A percentile compares a stretch with the other conserved stretches of the same genome.
phyloP scores from a whole-genome alignment of 53 echinoderm and acorn worm species.

The Mesocentrotus franciscanus region DNA sequence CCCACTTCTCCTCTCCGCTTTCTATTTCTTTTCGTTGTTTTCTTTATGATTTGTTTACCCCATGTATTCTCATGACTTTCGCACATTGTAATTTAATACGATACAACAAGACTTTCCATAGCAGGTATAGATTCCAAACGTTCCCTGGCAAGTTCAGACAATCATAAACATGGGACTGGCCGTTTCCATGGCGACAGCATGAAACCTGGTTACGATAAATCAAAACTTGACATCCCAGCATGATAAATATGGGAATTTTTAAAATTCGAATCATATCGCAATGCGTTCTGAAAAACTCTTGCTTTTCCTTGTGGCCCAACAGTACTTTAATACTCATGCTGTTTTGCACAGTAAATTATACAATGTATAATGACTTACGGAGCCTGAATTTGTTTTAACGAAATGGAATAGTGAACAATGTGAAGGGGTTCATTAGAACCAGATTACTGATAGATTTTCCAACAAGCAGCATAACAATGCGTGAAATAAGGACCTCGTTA shows the following conservation, averaged over 20 bases:
- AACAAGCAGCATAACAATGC: too few relatives aligned
- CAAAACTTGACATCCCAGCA: slow-evolving; percentile 7
- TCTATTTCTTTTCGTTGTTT: neutral
- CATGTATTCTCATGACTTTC: neutral
- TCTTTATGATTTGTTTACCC: neutral
- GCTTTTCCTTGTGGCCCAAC: too few relatives aligned
- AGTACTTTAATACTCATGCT: too few relatives aligned
- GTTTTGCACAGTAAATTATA: too few relatives aligned
- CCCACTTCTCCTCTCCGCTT: neutral
- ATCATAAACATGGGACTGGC: neutral
- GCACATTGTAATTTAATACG: neutral
- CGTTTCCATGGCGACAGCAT: neutral
- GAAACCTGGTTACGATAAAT: slow-evolving; percentile 31
- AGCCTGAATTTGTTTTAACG: too few relatives aligned
- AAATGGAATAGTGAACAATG: too few relatives aligned
- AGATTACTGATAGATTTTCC: too few relatives aligned
- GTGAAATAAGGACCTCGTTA: too few relatives aligned
- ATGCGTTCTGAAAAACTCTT: too few relatives aligned
- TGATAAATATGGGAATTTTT: neutral
- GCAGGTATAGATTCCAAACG: neutral
- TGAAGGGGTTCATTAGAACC: too few relatives aligned
- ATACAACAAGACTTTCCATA: neutral
- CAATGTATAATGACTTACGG: too few relatives aligned
- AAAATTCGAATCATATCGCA: too few relatives aligned
- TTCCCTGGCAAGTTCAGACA: neutral